phyloP scores from a whole-genome alignment of 2,113 vertebrate species.

The Brachyhypopomus occidentalis region DNA sequence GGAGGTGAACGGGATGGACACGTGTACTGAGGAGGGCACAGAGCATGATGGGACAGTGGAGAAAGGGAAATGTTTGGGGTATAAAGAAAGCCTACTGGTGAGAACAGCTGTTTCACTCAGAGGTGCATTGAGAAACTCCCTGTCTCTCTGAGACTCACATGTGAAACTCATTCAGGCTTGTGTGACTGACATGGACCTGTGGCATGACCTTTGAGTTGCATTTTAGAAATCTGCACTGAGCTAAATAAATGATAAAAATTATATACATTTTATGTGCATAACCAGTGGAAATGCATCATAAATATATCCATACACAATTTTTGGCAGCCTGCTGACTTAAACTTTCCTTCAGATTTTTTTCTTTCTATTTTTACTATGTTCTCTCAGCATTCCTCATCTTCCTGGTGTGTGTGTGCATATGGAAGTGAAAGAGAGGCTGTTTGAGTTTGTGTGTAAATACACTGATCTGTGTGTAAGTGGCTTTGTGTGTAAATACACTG shows the following conservation, averaged over 20 bases:
- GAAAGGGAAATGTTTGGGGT: not conserved
- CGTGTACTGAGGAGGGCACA: not conserved
- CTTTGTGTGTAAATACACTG: not conserved
- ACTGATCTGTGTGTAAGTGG: not conserved
- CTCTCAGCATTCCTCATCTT: not conserved
- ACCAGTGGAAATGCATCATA: constrained; percentile 10
- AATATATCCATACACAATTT: constrained; percentile 2
- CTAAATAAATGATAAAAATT: constrained; percentile 17
- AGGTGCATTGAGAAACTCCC: constrained; percentile 3
- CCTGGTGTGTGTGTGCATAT: not conserved
- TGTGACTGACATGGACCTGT: constrained; percentile 21
- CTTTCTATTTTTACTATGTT: constrained; percentile 13
- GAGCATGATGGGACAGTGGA: not conserved
- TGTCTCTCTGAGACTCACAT: not conserved
- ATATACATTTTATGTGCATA: not conserved
- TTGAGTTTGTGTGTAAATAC: not conserved
- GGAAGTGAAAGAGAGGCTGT: not conserved
- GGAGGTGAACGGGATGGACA: not conserved
- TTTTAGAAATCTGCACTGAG: constrained; percentile 9
- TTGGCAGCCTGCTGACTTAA: not conserved
- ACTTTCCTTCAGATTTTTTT: not conserved
- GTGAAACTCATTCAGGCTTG: constrained; percentile 23
- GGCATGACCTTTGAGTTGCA: constrained; percentile 36
- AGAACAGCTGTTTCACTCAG: constrained; percentile 26
- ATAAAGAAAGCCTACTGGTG: constrained; percentile 40